Conservation (phyloP, 2,888 invertebrate genomes). For the Lepas anatifera region DNA sequence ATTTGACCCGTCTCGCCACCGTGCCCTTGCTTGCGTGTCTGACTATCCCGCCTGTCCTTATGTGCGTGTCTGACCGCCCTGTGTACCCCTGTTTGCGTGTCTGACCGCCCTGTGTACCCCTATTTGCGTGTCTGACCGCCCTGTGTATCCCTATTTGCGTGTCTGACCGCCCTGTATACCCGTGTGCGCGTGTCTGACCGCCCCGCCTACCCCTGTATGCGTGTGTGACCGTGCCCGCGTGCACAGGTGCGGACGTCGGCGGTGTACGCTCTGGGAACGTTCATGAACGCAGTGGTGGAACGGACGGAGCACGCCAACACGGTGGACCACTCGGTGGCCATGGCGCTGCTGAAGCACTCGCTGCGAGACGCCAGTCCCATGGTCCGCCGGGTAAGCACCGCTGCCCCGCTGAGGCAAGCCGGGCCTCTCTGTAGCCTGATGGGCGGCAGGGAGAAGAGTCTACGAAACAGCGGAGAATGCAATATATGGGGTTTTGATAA, state of each 20-base stretch:
- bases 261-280: conserved; percentile 88
- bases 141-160: too few relatives aligned
- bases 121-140: too few relatives aligned
- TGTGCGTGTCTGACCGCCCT: conserved; percentile 61
- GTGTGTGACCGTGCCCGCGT: too few relatives aligned
- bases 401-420: too few relatives aligned
- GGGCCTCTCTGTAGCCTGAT: conserved; percentile 55
- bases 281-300: conserved; percentile 61
- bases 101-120: too few relatives aligned
- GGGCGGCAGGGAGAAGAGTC: too few relatives aligned
- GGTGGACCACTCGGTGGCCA: conserved; percentile 84
- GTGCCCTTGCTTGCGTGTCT: too few relatives aligned
- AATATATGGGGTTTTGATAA: too few relatives aligned
- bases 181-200: background rate
- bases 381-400: conserved; percentile 51
- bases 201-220: too few relatives aligned
- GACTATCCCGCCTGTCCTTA: conserved; percentile 75
- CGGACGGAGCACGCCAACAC: conserved; percentile 86
- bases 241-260: conserved; percentile 82
- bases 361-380: conserved; percentile 73
- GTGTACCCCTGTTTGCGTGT: conserved; percentile 34
- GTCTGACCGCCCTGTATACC: too few relatives aligned
- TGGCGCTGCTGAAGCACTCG: conserved; percentile 65
- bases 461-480: too few relatives aligned
- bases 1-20: too few relatives aligned